Evolutionary conservation across 2,888 invertebrate genomes (phyloP), one percentile per base, ranked within the genome.

Genomic region (Agrilus mali): DNA sequence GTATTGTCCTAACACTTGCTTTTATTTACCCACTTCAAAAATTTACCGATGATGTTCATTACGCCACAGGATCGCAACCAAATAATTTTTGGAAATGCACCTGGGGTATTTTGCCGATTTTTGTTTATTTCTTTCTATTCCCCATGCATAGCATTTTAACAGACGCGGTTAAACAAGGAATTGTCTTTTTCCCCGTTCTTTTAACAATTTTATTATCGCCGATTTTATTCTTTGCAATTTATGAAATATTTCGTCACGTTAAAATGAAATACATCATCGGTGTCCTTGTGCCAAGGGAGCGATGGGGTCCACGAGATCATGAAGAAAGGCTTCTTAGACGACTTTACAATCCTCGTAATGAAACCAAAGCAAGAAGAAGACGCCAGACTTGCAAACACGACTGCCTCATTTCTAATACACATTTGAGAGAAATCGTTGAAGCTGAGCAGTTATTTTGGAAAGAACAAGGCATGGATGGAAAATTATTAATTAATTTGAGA

Each of bases 11-110:
- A 10, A 27, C 27, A 10, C 27, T 27, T 2, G 27, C 27, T 27
- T 27, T 27, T 27, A 47, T 54, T 31, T 55, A 55, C 36, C 48
- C 53, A 1, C 53, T 55, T 5, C 50, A 53, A 39, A 46, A 48
- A 36, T 39, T 55, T 10, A 46, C 53, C 38, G 55, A 55, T 33
- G 55, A 55, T 16, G 50, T 55, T 33, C 55, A 55, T 36, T 55
- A 55, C 35, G 43, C 47, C n/a, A 44, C 42, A 12, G 54, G 55
- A 16, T 16, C 16, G n/a, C 50, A 50, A 41, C 53, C 54, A 2
- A 45, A 53, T 2, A 50, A 36, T 27, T 54, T 45, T 41, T 55
- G 53, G 53, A 55, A 53, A 46, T 46, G 53, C 15, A 49, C 41
- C 32, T 55, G 55, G 55, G 53, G 51, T 31, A 33, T 50, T 6